Evolutionary conservation across 1,140 invertebrate genomes (phyloP).

Genomic region (Drepana arcuata): DNA sequence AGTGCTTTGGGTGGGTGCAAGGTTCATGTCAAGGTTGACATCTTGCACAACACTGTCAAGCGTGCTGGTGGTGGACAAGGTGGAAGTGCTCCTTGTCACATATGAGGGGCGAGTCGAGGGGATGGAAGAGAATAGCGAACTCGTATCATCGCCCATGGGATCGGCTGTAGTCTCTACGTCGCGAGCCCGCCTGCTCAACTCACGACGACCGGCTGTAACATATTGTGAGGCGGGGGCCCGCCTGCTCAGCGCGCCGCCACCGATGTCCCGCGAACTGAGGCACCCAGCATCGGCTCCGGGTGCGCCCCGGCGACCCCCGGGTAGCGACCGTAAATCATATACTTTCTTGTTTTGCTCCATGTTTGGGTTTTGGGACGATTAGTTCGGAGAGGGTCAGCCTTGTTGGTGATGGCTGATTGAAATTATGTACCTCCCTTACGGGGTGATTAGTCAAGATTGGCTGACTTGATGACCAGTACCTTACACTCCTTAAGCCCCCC

Average conservation of each 20-base stretch:
- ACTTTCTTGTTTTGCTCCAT: too few species aligned
- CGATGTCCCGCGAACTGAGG: slow-evolving; percentile 6
- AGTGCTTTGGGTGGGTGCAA: slow-evolving; percentile 2
- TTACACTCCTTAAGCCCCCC: too few species aligned
- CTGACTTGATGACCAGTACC: too few species aligned
- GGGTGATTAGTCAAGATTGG: too few species aligned
- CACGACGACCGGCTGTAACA: not conserved
- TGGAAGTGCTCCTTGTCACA: not conserved
- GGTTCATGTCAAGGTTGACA: not conserved
- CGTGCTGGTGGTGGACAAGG: not conserved
- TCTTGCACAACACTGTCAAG: not conserved
- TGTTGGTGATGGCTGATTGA: too few species aligned
- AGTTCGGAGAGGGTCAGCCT: too few species aligned
- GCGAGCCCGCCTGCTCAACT: slow-evolving; percentile 1
- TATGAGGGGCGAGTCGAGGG: not conserved
- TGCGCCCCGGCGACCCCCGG: too few species aligned
- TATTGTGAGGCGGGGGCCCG: slow-evolving; percentile 5
- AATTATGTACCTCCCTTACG: too few species aligned
- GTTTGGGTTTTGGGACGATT: too few species aligned
- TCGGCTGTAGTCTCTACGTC: not conserved
- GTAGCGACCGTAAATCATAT: slow-evolving; percentile 8
- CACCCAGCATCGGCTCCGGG: slow-evolving; percentile 11
- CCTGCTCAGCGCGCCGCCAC: slow-evolving; percentile 8
- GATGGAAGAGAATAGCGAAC: not conserved
- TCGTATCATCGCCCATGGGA: not conserved